Evolutionary conservation across 1,140 invertebrate species (phyloP).

Genomic region (Stenopsyche tienmushanensis): DNA sequence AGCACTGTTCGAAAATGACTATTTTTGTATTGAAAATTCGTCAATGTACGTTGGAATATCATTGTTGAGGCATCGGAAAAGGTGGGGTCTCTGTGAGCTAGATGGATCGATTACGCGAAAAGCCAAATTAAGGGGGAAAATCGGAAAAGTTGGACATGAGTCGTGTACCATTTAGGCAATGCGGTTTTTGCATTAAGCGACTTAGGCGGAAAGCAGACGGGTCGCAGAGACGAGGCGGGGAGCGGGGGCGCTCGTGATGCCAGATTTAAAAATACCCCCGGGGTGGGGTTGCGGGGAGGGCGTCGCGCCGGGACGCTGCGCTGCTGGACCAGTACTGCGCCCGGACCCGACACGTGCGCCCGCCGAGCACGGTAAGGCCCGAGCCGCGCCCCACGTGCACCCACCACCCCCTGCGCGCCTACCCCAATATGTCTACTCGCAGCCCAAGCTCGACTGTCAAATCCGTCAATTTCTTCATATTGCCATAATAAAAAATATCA

Average conservation of each 20-base stretch:
- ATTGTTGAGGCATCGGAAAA: too few species aligned
- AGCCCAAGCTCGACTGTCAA: too few species aligned
- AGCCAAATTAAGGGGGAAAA: too few species aligned
- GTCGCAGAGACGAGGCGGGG: background rate
- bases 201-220: too few species aligned
- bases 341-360: slow-evolving; percentile 10
- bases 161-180: slow-evolving; percentile 21
- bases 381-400: background rate
- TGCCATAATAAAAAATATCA: too few species aligned
- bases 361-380: slow-evolving; percentile 12
- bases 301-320: background rate
- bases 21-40: too few species aligned
- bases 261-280: slow-evolving; percentile 29
- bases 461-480: too few species aligned
- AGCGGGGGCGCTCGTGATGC: slow-evolving; percentile 2
- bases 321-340: background rate
- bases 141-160: background rate
- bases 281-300: background rate
- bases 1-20: too few species aligned
- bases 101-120: too few species aligned
- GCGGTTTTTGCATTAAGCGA: slow-evolving; percentile 23
- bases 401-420: background rate
- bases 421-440: too few species aligned
- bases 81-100: too few species aligned
- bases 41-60: too few species aligned